A percentile compares a stretch with the other conserved stretches of the same genome.
Evolutionary conservation across 2,888 invertebrate species (phyloP).

Genomic region (Acanthococcus lagerstroemiae): DNA sequence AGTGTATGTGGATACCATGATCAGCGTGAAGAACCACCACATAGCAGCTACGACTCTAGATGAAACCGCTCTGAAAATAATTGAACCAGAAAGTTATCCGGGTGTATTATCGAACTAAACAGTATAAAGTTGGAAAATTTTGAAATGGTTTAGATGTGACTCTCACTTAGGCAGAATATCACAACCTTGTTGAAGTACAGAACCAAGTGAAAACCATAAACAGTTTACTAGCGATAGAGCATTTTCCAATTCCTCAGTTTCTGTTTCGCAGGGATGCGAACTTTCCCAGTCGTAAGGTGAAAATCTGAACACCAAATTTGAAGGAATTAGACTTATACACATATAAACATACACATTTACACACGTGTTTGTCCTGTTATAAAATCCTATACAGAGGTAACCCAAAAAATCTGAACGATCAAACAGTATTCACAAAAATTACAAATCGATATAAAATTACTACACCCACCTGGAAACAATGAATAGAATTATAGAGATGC

Average conservation of each 20-base stretch:
- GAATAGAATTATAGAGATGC: conserved; percentile 71
- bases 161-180: conserved; percentile 47
- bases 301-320: conserved; percentile 42
- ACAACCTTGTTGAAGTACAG: conserved; percentile 49
- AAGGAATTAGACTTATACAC: too few species aligned
- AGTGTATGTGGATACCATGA: conserved; percentile 86
- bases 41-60: conserved; percentile 78
- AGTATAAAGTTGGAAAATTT: too few species aligned
- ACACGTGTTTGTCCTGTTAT: too few species aligned
- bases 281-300: conserved; percentile 51
- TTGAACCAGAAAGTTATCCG: not conserved
- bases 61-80: conserved; percentile 60
- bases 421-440: too few species aligned
- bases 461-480: conserved; percentile 63
- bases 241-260: conserved; percentile 49
- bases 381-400: too few species aligned
- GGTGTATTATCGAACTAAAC: too few species aligned
- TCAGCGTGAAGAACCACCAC: conserved; percentile 90
- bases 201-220: conserved; percentile 51
- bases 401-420: too few species aligned
- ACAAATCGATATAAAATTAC: not conserved
- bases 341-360: too few species aligned
- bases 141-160: not conserved
- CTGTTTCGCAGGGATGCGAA: conserved; percentile 46
- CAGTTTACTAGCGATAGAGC: conserved; percentile 47